Evolutionary conservation across 1,140 invertebrate species (phyloP), one percentile per base, ranked within the genome.

Genomic region (Brachionus calyciflorus): DNA sequence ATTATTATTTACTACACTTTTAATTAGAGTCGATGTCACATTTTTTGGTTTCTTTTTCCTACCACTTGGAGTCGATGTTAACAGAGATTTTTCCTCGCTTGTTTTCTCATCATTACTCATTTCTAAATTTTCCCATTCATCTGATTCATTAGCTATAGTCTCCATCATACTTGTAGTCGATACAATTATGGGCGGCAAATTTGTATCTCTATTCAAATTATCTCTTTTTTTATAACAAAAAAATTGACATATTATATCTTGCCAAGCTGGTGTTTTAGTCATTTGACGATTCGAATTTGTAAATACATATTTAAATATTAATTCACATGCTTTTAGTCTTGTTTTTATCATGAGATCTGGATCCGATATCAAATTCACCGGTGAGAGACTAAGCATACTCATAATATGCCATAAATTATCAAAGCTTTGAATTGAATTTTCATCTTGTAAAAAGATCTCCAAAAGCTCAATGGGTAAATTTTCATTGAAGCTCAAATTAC

Each of bases 321-420:
- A 12, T 1, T 73, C 69, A 41, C 69, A 73, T 0, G 33, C 46
- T 19, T 73, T 12, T 24, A 51, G 14, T 51, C 51, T 73, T 49
- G 12, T 17, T 51, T 55, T 73, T 10, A 73, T n/a, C 69, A 73
- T 5, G 0, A 51, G 6, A 5, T 73, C 48, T 9, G 40, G 3
- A 51, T 73, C 69, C 9, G 21, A 21, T 33, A 49, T 73, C 14
- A 55, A 10, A 19, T 28, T 17, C 1, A 51, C 37, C 12, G 60
- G 60, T 12, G 60, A 24, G 33, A 65, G 44, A 9, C 14, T 33
- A 1, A 73, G n/a, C 30, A 73, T 21, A 37, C 69, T 24, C 9
- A 73, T 10, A 9, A 73, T 55, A 37, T 73, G 69, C 69, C 69
- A 73, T 9, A 73, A 28, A 73, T 73, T 73, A 30, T 73, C 69